Conservation (phyloP, 2,888 invertebrate genomes). For the Caenorhabditis sp. region DNA sequence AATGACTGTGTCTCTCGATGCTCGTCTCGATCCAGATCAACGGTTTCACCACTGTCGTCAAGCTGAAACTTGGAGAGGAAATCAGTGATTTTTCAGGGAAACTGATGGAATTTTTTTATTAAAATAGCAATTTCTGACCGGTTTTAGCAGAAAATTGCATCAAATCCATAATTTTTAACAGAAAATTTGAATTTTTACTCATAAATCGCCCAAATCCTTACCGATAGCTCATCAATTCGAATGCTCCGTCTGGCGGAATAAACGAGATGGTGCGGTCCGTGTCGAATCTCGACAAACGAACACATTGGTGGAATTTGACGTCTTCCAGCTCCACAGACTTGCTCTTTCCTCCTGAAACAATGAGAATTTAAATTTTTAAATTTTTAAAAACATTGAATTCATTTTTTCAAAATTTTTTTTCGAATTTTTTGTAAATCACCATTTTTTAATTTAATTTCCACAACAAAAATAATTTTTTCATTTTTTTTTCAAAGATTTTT, state of each 20-base stretch:
- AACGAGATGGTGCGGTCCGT: conserved; percentile 95
- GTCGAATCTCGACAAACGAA: conserved; percentile 95
- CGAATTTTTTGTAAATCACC: too few relatives aligned
- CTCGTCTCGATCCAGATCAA: conserved; percentile 99
- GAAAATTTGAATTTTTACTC: too few relatives aligned
- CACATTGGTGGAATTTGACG: conserved; percentile 99
- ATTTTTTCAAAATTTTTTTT: background rate
- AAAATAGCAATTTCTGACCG: too few relatives aligned
- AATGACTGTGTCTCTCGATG: conserved; percentile 97
- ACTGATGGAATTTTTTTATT: too few relatives aligned
- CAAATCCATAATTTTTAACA: background rate
- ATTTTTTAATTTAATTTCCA: too few relatives aligned
- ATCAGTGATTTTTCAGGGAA: background rate
- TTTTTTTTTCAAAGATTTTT: too few relatives aligned
- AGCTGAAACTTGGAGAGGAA: conserved; percentile 23
- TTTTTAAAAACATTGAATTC: background rate
- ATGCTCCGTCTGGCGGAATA: conserved; percentile 98
- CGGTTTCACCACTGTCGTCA: conserved; percentile 88
- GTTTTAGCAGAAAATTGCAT: background rate
- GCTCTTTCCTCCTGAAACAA: conserved; percentile 85
- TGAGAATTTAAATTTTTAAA: background rate
- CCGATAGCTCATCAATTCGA: conserved; percentile 90
- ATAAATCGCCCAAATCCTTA: conserved; percentile 4
- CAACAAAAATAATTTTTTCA: too few relatives aligned
- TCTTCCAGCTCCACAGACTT: conserved; percentile 98